These are phyloP conservation scores for Platysteira castanea DNA, from an alignment of 2,113 vertebrate genomes.

Conservation along the genomic window DNA sequence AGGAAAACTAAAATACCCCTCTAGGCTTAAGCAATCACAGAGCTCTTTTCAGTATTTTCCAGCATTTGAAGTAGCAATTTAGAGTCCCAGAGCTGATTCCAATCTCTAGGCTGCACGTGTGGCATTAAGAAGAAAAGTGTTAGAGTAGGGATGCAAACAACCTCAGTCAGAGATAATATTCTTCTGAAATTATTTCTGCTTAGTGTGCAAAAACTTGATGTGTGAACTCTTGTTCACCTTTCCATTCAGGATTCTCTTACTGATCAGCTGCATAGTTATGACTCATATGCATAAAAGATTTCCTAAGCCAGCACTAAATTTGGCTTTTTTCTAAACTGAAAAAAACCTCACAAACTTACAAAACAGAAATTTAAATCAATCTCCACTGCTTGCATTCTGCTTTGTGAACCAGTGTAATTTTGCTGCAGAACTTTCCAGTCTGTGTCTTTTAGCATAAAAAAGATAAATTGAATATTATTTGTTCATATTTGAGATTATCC, in stretches of 20 bases:
- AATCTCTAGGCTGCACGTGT: constrained; percentile 10
- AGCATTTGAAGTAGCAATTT: constrained; percentile 57
- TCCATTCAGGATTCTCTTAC: background rate
- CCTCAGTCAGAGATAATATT: background rate
- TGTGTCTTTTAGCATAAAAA: background rate
- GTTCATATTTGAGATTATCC: background rate
- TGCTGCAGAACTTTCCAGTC: background rate
- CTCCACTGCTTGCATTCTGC: background rate
- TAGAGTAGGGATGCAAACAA: background rate
- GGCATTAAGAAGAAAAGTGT: constrained; percentile 16
- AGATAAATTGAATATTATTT: background rate
- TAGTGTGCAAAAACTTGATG: background rate
- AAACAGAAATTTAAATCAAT: background rate
- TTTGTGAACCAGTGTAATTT: background rate
- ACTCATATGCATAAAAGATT: background rate
- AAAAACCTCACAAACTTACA: background rate
- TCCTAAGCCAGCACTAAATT: background rate
- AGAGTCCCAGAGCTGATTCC: constrained; percentile 28
- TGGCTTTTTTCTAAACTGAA: background rate
- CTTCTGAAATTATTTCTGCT: constrained; percentile 14
- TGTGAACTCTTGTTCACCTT: constrained; percentile 38
- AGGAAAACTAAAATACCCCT: constrained; percentile 17
- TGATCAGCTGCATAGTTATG: background rate
- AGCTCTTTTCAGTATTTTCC: constrained; percentile 29
- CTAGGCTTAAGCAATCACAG: constrained; percentile 30